Conservation (phyloP, 37 sponge, comb jelly and placozoan species). For the Beroe forskalii region DNA sequence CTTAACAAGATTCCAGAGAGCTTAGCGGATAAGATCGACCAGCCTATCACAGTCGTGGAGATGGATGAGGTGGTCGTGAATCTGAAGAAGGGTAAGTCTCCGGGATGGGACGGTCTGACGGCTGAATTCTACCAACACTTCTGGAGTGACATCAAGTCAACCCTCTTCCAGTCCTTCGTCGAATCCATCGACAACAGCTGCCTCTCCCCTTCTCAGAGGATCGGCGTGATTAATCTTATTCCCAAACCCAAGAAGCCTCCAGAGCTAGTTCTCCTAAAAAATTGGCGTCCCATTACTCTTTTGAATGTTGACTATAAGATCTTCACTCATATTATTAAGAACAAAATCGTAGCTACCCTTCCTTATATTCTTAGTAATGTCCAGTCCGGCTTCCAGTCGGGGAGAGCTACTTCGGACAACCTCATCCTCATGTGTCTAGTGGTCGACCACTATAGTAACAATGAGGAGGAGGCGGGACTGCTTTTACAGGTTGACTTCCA, state of each 20-base stretch:
- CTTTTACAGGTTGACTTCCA: too few relatives aligned
- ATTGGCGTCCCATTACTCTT: background rate
- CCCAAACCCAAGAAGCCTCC: background rate
- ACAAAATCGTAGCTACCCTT: background rate
- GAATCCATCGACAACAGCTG: background rate
- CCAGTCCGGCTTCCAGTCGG: constrained; percentile 5
- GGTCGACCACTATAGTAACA: too few relatives aligned
- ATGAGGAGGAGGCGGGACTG: too few relatives aligned
- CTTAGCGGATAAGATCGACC: too few relatives aligned
- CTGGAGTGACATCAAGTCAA: background rate
- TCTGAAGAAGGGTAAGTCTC: background rate
- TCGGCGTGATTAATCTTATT: background rate
- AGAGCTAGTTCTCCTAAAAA: background rate
- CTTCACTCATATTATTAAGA: background rate
- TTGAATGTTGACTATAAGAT: constrained; percentile 40
- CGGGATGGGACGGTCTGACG: too few relatives aligned
- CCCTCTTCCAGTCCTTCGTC: background rate
- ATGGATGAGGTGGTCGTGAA: background rate
- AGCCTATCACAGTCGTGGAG: background rate
- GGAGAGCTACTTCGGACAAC: background rate
- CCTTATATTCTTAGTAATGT: background rate
- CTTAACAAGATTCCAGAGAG: background rate
- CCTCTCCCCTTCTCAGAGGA: background rate
- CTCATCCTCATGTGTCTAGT: background rate
- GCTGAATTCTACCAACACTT: too few relatives aligned